These are phyloP conservation scores for Spinus pinus DNA, from an alignment of 2,797 vertebrate species.

Conservation along the genomic window DNA sequence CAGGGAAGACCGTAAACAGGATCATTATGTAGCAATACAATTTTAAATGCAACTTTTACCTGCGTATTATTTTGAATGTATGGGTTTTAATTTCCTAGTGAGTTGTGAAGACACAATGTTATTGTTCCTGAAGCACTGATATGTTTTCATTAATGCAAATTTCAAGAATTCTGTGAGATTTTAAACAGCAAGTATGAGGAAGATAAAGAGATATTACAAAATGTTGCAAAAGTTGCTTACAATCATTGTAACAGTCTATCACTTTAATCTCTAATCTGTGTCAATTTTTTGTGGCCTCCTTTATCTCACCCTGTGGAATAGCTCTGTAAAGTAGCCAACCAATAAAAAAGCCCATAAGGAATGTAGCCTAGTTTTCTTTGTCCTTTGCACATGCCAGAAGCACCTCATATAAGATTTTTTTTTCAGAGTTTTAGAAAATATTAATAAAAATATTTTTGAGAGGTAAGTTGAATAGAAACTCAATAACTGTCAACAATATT, in stretches of 20 bases:
- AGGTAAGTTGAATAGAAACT: neutral
- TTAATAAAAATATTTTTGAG: neutral
- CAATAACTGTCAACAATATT: neutral
- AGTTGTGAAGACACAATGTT: slow-evolving; percentile 42
- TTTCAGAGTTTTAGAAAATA: neutral
- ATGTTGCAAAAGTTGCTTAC: neutral
- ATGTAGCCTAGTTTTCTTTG: neutral
- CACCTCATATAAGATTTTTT: neutral
- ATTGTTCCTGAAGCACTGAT: slow-evolving; percentile 25
- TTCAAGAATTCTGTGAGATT: neutral
- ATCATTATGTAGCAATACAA: slow-evolving; percentile 62
- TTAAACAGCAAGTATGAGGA: neutral
- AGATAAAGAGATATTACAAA: neutral
- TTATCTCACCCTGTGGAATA: neutral
- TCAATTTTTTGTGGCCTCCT: neutral
- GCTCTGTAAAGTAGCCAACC: neutral
- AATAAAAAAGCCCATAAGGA: neutral
- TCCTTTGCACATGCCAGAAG: neutral
- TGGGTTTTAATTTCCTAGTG: slow-evolving; percentile 28
- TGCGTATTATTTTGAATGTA: slow-evolving; percentile 39
- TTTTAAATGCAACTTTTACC: slow-evolving; percentile 57
- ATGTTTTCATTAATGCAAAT: neutral
- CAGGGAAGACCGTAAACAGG: slow-evolving; percentile 72
- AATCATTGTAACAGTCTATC: neutral
- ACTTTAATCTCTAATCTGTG: neutral